Evolutionary conservation across 2,113 vertebrate species (phyloP).

Genomic region (Ploceus nigricollis): DNA sequence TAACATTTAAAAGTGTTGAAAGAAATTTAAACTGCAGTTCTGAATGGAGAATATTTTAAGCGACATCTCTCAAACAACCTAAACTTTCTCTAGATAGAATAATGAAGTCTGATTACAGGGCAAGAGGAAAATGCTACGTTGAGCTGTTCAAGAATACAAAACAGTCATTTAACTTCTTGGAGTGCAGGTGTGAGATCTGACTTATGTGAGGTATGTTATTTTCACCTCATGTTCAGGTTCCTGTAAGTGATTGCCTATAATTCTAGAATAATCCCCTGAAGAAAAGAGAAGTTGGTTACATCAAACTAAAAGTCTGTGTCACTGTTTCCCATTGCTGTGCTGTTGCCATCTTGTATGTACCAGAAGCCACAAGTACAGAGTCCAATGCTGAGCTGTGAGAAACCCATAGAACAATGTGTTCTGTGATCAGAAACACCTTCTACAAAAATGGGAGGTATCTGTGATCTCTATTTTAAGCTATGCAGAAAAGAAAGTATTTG

Average conservation of each 20-base stretch:
- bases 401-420: background rate
- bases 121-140: conserved; percentile 76
- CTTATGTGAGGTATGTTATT: conserved; percentile 78
- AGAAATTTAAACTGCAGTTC: background rate
- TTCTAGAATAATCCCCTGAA: conserved; percentile 81
- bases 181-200: conserved; percentile 73
- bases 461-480: background rate
- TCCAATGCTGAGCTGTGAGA: background rate
- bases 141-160: conserved; percentile 76
- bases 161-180: conserved; percentile 78
- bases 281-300: conserved; percentile 50
- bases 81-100: conserved; percentile 84
- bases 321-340: background rate
- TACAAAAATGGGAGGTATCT: background rate
- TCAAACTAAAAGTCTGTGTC: background rate
- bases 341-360: background rate
- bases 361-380: background rate
- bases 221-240: conserved; percentile 78
- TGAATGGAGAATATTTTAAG: background rate
- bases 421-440: background rate
- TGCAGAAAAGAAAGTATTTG: background rate
- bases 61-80: background rate
- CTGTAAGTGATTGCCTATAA: conserved; percentile 77
- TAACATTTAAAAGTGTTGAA: background rate
- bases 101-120: conserved; percentile 80